Conservation (phyloP, 2,113 vertebrate species). For the Erythrolamprus reginae region DNA sequence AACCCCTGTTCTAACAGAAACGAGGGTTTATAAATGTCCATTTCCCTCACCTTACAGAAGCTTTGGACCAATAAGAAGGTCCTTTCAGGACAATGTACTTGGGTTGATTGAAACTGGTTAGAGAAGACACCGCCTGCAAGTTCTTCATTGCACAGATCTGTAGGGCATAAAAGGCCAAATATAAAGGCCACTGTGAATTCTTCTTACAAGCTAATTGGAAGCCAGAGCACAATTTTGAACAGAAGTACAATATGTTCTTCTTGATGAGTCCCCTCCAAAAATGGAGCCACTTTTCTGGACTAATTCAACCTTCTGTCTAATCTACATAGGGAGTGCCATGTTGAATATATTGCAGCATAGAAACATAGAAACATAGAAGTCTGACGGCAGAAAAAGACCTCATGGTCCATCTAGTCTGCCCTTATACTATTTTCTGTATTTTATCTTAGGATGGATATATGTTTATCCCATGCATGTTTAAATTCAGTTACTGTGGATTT, state of each 20-base stretch:
- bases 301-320: not conserved
- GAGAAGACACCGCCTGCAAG: not conserved
- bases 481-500: too few relatives aligned
- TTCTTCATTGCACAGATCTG: not conserved
- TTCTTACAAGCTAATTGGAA: not conserved
- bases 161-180: not conserved
- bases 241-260: not conserved
- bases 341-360: not conserved
- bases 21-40: not conserved
- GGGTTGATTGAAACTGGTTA: not conserved
- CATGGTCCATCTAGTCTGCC: too few relatives aligned
- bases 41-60: not conserved
- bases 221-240: not conserved
- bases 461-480: too few relatives aligned
- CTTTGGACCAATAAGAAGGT: not conserved
- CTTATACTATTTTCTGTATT: too few relatives aligned
- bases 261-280: not conserved
- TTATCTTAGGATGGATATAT: too few relatives aligned
- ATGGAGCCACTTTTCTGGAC: not conserved
- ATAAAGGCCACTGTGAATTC: not conserved
- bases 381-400: too few relatives aligned
- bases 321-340: not conserved
- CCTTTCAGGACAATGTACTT: not conserved
- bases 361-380: too few relatives aligned
- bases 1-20: not conserved